Percentiles rank a stretch among this genome's conserved stretches.
phyloP scores from a whole-genome alignment of 2,797 vertebrate genomes.

The Dryobates pubescens region DNA sequence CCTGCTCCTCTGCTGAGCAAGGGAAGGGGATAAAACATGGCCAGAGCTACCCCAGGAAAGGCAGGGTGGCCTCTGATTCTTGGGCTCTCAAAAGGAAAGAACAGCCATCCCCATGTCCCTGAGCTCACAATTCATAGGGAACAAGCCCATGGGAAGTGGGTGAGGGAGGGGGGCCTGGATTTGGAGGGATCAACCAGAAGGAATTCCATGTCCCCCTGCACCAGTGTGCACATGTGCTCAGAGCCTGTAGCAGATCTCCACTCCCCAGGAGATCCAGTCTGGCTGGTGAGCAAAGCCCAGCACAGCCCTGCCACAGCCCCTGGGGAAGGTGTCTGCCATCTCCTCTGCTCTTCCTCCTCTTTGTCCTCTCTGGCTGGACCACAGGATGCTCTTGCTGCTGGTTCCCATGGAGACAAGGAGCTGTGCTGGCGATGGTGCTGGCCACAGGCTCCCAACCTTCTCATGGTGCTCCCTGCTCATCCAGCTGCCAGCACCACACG shows the following conservation, averaged over 20 bases:
- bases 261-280: background rate
- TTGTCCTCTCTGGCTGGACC: background rate
- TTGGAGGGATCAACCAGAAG: background rate
- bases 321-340: background rate
- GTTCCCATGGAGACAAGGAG: conserved; percentile 80
- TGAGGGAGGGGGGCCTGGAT: background rate
- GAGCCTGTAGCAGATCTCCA: background rate
- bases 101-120: background rate
- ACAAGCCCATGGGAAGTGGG: background rate
- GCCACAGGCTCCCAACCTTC: background rate
- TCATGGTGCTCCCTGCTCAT: background rate
- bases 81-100: background rate
- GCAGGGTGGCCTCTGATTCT: background rate
- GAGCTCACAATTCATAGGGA: fast-evolving
- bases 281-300: background rate
- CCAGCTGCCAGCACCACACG: background rate
- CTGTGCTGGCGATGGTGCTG: background rate
- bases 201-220: background rate
- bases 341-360: background rate
- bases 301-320: background rate
- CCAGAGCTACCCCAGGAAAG: background rate
- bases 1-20: background rate
- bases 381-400: conserved; percentile 13
- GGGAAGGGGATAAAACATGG: background rate
- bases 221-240: background rate